A percentile compares a stretch with the other conserved stretches of the same genome.
These are phyloP conservation scores for Spodoptera littoralis DNA, from an alignment of 2,888 invertebrate species.

Conservation along the genomic window DNA sequence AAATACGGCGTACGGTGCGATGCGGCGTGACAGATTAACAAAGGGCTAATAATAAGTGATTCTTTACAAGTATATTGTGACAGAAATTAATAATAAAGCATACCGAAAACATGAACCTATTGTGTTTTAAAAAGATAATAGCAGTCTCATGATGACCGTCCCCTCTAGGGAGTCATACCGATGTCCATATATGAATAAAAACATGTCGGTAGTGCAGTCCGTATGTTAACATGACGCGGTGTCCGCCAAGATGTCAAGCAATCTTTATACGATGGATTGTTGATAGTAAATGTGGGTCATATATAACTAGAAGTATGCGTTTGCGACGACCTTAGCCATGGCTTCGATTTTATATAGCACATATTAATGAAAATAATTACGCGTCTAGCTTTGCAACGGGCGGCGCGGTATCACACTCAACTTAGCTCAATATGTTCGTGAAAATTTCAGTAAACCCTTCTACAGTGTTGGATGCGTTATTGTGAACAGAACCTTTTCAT, in stretches of 20 bases:
- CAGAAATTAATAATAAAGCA: conserved; percentile 36
- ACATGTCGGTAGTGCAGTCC: conserved; percentile 31
- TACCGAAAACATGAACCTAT: conserved; percentile 37
- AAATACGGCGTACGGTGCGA: conserved; percentile 8
- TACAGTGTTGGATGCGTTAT: conserved; percentile 38
- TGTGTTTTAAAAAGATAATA: conserved; percentile 51
- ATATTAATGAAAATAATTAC: conserved; percentile 44
- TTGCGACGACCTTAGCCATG: conserved; percentile 59
- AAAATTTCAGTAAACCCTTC: conserved; percentile 39
- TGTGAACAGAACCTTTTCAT: conserved; percentile 25
- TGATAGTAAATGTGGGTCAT: conserved; percentile 59
- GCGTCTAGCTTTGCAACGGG: conserved; percentile 13
- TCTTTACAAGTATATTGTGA: conserved; percentile 30
- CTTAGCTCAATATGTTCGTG: conserved; percentile 26
- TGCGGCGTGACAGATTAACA: conserved; percentile 14
- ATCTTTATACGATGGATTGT: conserved; percentile 58
- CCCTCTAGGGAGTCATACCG: conserved; percentile 46
- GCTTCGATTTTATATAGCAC: conserved; percentile 54
- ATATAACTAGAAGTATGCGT: conserved; percentile 58
- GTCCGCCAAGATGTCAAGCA: conserved; percentile 57
- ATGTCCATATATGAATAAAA: conserved; percentile 52
- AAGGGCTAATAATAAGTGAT: conserved; percentile 20
- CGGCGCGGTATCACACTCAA: conserved; percentile 11
- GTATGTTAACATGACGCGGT: conserved; percentile 51
- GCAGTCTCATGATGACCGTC: conserved; percentile 47